phyloP scores from a whole-genome alignment of 1,140 invertebrate species.

The Potamilus streckersoni region DNA sequence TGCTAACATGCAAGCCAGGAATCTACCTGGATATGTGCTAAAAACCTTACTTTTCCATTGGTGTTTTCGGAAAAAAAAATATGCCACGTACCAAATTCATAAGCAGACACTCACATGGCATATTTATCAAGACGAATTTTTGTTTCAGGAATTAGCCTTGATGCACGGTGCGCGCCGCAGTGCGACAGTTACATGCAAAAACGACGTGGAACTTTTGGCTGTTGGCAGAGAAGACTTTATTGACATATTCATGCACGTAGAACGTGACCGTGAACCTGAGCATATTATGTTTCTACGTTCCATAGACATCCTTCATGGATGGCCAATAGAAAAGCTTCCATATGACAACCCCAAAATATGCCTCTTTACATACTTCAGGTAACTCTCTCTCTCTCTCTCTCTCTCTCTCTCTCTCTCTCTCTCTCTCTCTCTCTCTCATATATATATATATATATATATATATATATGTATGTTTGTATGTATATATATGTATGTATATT shows the following conservation, averaged over 20 bases:
- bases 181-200: conserved; percentile 64
- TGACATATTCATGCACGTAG: conserved; percentile 64
- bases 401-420: background rate
- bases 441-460: too few relatives aligned
- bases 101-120: too few relatives aligned
- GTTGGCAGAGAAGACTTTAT: conserved; percentile 65
- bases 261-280: conserved; percentile 56
- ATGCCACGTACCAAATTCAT: too few relatives aligned
- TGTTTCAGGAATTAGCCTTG: conserved; percentile 61
- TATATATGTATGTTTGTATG: too few relatives aligned
- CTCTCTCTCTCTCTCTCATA: background rate
- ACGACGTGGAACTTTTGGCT: conserved; percentile 61
- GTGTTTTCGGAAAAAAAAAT: too few relatives aligned
- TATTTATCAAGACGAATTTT: too few relatives aligned
- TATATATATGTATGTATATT: too few relatives aligned
- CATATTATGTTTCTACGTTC: conserved; percentile 58
- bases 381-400: conserved; percentile 6
- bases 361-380: conserved; percentile 64
- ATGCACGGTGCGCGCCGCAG: conserved; percentile 61
- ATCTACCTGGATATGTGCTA: too few relatives aligned
- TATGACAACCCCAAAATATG: conserved; percentile 59
- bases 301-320: conserved; percentile 49
- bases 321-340: conserved; percentile 60
- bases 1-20: too few relatives aligned
- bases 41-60: too few relatives aligned